Conservation (phyloP, 2,113 vertebrate genomes). For the Andinoacara biseriatus region DNA sequence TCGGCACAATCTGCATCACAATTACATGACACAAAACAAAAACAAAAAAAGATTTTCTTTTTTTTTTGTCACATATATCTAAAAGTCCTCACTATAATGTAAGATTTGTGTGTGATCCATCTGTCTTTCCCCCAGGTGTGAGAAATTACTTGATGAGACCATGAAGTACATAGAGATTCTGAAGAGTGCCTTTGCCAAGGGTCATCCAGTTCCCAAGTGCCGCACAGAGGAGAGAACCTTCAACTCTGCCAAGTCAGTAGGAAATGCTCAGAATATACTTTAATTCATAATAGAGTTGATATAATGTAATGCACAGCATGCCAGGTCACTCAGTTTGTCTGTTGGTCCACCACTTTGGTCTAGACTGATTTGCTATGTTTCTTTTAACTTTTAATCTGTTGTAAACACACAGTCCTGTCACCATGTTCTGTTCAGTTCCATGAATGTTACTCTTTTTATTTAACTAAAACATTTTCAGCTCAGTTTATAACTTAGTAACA, state of each 20-base stretch:
- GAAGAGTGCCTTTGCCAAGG: constrained; percentile 83
- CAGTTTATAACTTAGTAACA: neutral
- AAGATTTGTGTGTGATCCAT: constrained; percentile 19
- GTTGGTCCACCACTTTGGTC: neutral
- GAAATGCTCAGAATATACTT: neutral
- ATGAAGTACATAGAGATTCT: constrained; percentile 84
- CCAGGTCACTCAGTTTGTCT: neutral
- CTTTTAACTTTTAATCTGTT: neutral
- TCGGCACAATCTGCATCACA: too few species aligned
- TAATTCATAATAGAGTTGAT: neutral
- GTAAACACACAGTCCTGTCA: too few species aligned
- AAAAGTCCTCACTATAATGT: neutral
- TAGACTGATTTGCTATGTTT: neutral
- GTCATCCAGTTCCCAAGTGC: constrained; percentile 82
- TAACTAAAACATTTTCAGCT: neutral
- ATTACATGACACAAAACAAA: neutral
- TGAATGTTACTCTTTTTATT: neutral
- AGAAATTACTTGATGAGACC: constrained; percentile 86
- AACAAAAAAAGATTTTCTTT: neutral
- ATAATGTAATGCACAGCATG: neutral
- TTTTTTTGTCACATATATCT: neutral
- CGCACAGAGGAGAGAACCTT: constrained; percentile 90
- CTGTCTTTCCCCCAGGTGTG: constrained; percentile 78
- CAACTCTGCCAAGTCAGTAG: constrained; percentile 85
- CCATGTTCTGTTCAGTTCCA: neutral